phyloP scores from a whole-genome alignment of 2,888 invertebrate species.

The Adelphocoris suturalis region DNA sequence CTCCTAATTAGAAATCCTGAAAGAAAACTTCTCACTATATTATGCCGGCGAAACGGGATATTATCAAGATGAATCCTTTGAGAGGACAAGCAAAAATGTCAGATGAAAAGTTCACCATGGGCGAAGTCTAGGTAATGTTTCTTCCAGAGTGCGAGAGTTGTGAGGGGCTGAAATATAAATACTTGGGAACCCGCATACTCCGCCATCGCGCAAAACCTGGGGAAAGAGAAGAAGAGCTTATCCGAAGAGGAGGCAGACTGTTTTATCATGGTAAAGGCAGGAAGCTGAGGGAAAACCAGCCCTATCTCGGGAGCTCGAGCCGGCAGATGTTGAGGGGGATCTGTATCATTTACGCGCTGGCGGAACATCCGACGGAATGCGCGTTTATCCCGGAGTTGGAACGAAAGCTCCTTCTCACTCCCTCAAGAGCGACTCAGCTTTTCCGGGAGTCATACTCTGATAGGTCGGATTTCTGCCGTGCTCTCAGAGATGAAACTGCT shows the following conservation, averaged over 20 bases:
- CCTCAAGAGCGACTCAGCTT: conserved; percentile 3
- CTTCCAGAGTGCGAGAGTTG: not conserved
- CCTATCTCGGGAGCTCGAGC: not conserved
- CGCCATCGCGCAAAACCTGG: not conserved
- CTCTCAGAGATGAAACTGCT: no score
- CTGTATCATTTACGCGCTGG: conserved; percentile 44
- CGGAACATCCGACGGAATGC: conserved; percentile 41
- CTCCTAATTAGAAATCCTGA: no score
- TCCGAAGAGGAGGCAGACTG: conserved; percentile 11
- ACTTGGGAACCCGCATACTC: not conserved
- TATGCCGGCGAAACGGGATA: no score
- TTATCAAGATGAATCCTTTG: no score
- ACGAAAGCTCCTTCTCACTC: conserved; percentile 11
- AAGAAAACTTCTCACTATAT: no score
- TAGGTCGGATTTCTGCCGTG: not conserved
- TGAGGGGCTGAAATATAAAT: not conserved
- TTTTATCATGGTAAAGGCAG: conserved; percentile 36
- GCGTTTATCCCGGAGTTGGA: conserved; percentile 8
- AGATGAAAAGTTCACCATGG: no score
- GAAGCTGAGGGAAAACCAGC: not conserved
- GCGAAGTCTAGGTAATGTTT: no score
- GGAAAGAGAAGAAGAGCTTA: not conserved
- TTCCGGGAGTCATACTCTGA: not conserved
- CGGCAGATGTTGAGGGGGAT: conserved; percentile 46
- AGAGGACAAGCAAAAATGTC: no score